Evolutionary conservation across 2,888 invertebrate species (phyloP).

Genomic region (Tinea semifulvella): DNA sequence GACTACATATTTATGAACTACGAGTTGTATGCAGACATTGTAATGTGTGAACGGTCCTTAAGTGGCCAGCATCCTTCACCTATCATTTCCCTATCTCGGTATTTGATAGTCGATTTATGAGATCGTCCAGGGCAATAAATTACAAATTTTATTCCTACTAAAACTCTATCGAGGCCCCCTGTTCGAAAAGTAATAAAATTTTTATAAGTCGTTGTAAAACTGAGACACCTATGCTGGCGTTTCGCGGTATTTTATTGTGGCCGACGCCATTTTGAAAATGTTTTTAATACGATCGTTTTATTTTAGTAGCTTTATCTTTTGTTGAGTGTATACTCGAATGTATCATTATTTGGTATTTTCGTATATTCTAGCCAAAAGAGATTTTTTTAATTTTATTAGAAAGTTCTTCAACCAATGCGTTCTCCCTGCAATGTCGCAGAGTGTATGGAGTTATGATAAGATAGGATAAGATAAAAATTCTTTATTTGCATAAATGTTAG

Average conservation of each 20-base stretch:
- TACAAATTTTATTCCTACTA: conserved; percentile 3
- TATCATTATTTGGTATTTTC: too few species aligned
- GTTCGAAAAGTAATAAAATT: conserved; percentile 4
- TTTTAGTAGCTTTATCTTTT: not conserved
- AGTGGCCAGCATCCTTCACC: not conserved
- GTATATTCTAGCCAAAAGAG: too few species aligned
- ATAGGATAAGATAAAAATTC: too few species aligned
- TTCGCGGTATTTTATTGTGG: conserved; percentile 4
- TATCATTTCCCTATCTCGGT: conserved; percentile 5
- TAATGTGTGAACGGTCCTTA: too few species aligned
- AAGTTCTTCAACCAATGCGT: too few species aligned
- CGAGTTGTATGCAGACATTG: too few species aligned
- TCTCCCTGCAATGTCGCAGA: too few species aligned
- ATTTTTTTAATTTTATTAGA: too few species aligned
- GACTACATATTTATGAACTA: too few species aligned
- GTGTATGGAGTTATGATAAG: too few species aligned
- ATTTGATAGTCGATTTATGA: conserved; percentile 3
- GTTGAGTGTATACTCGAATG: too few species aligned
- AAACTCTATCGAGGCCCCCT: conserved; percentile 3
- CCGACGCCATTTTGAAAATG: conserved; percentile 1
- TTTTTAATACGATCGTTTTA: not conserved
- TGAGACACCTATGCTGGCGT: conserved; percentile 6
- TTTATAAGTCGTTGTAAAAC: conserved; percentile 9
- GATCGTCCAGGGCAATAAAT: conserved; percentile 5
- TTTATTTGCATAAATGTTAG: too few species aligned